phyloP scores from a whole-genome alignment of 2,888 invertebrate genomes.

The Noctua janthe region DNA sequence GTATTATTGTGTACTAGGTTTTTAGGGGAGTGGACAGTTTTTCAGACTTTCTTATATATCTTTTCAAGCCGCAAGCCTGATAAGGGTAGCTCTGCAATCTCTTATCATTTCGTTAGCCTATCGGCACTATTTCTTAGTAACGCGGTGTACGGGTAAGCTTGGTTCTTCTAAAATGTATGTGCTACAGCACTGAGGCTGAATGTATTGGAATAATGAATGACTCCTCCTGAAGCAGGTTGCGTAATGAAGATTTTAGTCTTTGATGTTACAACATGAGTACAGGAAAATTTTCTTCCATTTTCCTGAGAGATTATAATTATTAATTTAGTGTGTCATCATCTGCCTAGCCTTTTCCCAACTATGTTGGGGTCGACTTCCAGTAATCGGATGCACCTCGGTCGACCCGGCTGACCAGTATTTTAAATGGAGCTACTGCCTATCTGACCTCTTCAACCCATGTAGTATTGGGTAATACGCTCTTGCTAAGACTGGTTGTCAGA shows the following conservation, averaged over 20 bases:
- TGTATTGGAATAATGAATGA: conserved; percentile 36
- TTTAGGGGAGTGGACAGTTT: conserved; percentile 12
- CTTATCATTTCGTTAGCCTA: conserved; percentile 1
- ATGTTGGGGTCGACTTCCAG: background rate
- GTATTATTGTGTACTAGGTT: background rate
- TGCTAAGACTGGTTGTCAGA: background rate
- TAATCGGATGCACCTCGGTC: too few relatives aligned
- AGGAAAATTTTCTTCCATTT: conserved; percentile 1
- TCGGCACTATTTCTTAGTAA: background rate
- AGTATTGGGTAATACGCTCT: background rate
- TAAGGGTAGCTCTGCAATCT: background rate
- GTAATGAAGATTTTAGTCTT: conserved; percentile 19
- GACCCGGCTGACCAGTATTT: background rate
- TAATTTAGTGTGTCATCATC: background rate
- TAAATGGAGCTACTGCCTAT: background rate
- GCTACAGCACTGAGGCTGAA: conserved; percentile 12
- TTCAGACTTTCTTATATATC: too few relatives aligned
- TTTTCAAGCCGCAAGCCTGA: too few relatives aligned
- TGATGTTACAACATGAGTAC: background rate
- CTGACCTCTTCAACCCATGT: background rate
- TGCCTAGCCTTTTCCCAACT: background rate
- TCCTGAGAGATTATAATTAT: background rate
- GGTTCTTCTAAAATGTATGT: conserved; percentile 20
- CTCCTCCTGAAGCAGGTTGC: background rate
- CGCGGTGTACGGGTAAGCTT: background rate